Evolutionary conservation across 2,797 vertebrate species (phyloP).

Genomic region (Alosa sapidissima): DNA sequence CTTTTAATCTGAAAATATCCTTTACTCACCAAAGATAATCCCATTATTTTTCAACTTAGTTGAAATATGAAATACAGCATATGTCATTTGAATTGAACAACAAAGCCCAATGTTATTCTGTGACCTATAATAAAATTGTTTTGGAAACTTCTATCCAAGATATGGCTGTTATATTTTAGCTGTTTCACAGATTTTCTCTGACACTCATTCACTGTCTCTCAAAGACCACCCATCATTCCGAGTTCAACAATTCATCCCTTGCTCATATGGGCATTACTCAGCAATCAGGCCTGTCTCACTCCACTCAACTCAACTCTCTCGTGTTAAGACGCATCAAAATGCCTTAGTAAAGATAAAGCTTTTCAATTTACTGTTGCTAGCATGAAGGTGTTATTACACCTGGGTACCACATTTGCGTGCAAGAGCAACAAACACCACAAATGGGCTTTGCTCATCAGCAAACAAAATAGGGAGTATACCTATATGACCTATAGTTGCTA

Average conservation of each 20-base stretch:
- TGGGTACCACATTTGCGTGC: neutral
- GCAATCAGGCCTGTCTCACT: neutral
- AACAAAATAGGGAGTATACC: too few relatives aligned
- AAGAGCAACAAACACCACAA: too few relatives aligned
- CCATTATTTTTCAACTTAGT: neutral
- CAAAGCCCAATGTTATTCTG: neutral
- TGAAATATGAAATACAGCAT: too few relatives aligned
- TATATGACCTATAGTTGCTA: too few relatives aligned
- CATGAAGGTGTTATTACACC: neutral
- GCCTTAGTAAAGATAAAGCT: neutral
- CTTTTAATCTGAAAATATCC: neutral
- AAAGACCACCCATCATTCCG: too few relatives aligned
- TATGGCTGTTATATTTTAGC: neutral
- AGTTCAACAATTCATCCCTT: too few relatives aligned
- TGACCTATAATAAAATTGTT: neutral
- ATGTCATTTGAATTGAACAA: neutral
- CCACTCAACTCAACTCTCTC: neutral
- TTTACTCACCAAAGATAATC: neutral
- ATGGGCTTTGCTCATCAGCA: too few relatives aligned
- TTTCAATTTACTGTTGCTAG: too few relatives aligned
- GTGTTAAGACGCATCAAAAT: neutral
- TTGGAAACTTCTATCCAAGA: neutral
- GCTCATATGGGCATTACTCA: too few relatives aligned
- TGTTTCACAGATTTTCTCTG: too few relatives aligned
- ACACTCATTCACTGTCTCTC: too few relatives aligned